Base-by-base conservation (phyloP, 2,797 vertebrate genomes). In the Odontamblyopus rebecca region DNA sequence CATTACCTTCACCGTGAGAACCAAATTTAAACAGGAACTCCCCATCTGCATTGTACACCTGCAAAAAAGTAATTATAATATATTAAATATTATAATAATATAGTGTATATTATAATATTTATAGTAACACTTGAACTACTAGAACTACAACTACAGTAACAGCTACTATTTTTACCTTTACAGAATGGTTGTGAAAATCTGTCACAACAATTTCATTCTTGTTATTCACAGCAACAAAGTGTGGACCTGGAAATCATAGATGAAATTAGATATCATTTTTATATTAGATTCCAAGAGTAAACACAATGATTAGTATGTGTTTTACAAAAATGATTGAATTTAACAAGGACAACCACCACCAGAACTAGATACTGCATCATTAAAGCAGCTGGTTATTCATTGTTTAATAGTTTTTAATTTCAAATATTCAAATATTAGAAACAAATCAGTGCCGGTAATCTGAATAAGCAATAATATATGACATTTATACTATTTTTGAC, bases 171-270 rank as follows among this genome's bases (percentile, higher is more conserved):
- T 93, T 93, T 86, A 98, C 97, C 95, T 98, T 99, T 72, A 98
- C 97, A 0, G 97, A 98, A 86, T 99, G 97, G 88, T 99, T 99
- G 91, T 99, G 97, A 84, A 99, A 99, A 82, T 99, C 97, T 0
- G 97, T 99, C 82, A 99, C 97, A 59, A 99, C 94, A 1, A 99
- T 99, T 91, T 99, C 97, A 44, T 98, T 98, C 93, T 97, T 99
- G 92, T 97, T 98, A 93, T 98, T 98, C 61, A 99, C 96, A 0
- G 97, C 96, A 61, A 99, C 97, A 79, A 99, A 99, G 86, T 99
- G 97, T 0, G 97, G 97, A 60, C 97, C 97, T 99, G 66, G n/a
- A 35, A 2, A 29, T 56, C 63, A 59, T 78, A 74, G 72, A 70
- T 64, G 64, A 41, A 0, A 1, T 78, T 61, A 70, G 11, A 1